Percentiles rank a stretch among this genome's conserved stretches.
Conservation (phyloP, 2,888 invertebrate species). For the Rhyacophila evoluta region DNA sequence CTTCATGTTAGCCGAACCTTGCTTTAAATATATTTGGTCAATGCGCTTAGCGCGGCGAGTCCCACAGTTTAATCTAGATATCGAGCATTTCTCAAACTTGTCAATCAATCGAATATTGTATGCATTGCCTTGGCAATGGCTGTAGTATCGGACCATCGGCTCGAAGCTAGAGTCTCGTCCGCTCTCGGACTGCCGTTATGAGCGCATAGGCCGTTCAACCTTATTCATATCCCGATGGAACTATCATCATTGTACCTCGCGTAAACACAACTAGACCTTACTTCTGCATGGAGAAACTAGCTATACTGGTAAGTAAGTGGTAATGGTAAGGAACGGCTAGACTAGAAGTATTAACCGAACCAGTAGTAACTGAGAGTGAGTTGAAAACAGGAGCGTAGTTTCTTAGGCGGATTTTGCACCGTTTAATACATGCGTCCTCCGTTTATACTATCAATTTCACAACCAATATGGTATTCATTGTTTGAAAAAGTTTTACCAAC, state of each 20-base stretch:
- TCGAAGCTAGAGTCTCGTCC: conserved; percentile 11
- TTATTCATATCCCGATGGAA: conserved; percentile 15
- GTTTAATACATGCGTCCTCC: too few species aligned
- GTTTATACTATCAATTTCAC: too few species aligned
- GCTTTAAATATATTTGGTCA: too few species aligned
- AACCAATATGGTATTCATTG: too few species aligned
- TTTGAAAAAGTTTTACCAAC: too few species aligned
- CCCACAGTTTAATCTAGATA: too few species aligned
- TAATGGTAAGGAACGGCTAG: too few species aligned
- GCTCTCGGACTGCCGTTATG: conserved; percentile 47
- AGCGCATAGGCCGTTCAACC: conserved; percentile 49
- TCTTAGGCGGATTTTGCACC: not conserved
- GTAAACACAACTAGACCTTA: not conserved
- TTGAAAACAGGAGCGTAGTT: not conserved
- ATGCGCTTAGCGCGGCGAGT: too few species aligned
- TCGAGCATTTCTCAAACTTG: not conserved
- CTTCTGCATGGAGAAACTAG: not conserved
- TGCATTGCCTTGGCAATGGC: not conserved
- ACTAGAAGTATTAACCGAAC: not conserved
- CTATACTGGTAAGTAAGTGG: too few species aligned
- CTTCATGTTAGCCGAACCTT: too few species aligned
- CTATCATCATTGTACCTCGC: not conserved
- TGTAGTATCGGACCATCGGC: conserved; percentile 26
- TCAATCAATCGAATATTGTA: conserved; percentile 1
- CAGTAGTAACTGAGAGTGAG: conserved; percentile 17